phyloP scores from a whole-genome alignment of 2,797 vertebrate genomes.

The Peromyscus nudipes region DNA sequence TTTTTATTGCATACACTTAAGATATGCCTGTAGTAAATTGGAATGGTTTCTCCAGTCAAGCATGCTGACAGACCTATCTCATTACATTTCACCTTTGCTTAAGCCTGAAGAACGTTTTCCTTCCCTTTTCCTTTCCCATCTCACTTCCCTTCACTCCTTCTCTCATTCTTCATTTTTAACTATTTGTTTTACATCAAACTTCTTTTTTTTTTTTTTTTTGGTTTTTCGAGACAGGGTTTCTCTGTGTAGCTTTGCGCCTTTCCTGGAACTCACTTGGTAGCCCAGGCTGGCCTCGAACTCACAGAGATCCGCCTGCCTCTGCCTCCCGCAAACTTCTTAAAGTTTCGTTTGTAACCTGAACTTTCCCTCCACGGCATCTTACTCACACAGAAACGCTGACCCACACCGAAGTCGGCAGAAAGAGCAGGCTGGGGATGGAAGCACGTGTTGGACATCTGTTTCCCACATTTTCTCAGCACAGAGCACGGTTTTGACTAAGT shows the following conservation, averaged over 20 bases:
- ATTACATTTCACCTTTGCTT: background rate
- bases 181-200: background rate
- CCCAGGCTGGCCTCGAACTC: too few species aligned
- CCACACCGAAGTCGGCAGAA: background rate
- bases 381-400: constrained; percentile 48
- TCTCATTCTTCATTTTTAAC: background rate
- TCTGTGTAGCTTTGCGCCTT: too few species aligned
- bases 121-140: background rate
- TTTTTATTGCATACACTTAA: background rate
- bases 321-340: too few species aligned
- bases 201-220: too few species aligned
- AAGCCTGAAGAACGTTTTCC: background rate
- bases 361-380: constrained; percentile 23
- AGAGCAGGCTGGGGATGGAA: constrained; percentile 19
- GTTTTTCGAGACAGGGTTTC: too few species aligned
- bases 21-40: too few species aligned
- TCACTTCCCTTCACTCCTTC: background rate
- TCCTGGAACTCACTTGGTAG: too few species aligned
- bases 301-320: too few species aligned
- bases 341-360: constrained; percentile 55
- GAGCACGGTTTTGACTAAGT: constrained; percentile 37
- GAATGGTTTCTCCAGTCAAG: background rate
- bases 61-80: background rate
- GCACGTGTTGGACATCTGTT: constrained; percentile 38
- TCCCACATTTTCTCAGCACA: constrained; percentile 27